Base-by-base conservation (phyloP, 2,888 invertebrate species). In the Brenthis hecate region DNA sequence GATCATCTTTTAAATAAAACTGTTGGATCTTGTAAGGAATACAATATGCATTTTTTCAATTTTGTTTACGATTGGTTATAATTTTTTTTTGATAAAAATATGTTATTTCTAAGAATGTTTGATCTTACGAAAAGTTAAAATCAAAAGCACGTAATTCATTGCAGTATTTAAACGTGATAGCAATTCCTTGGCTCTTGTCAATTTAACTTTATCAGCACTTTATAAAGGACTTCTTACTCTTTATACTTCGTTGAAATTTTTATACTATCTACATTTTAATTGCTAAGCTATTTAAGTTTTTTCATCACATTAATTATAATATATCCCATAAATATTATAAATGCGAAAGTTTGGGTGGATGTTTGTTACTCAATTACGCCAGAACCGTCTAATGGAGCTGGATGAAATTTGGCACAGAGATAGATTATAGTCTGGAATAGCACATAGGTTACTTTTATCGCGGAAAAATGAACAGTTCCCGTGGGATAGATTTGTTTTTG, bases 101-200 rank as follows among this genome's bases (percentile, higher is more conserved):
- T 60, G 54, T 66, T 54, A 58, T 28, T 66, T 66, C 36, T 57
- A 50, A 50, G 19, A 60, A 66, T n/a, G 3, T 64, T 28, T n/a
- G 28, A 23, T 60, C 23, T 14, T 48, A 16, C 60, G 28, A 19
- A 60, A 58, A 60, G 13, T 36, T 55, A 51, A 14, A 48, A 56
- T 66, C 36, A 50, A 47, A 60, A 66, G 60, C 66, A 60, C 66
- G 66, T 66, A 66, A 60, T 66, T 66, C 47, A 66, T 60, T 60
- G 54, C 23, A 28, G 28, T 60, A 54, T 66, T 65, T 47, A 47
- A 43, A 36, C 47, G 54, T 54, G 28, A 53, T 55, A 47, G 53
- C 66, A 55, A 66, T 62, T 60, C 43, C 47, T 54, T 65, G 56
- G 56, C 65, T 47, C 56, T 23, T 13, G 47, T 56, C 55, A 56